Conservation (phyloP, 2,113 vertebrate species). For the Myodes glareolus region DNA sequence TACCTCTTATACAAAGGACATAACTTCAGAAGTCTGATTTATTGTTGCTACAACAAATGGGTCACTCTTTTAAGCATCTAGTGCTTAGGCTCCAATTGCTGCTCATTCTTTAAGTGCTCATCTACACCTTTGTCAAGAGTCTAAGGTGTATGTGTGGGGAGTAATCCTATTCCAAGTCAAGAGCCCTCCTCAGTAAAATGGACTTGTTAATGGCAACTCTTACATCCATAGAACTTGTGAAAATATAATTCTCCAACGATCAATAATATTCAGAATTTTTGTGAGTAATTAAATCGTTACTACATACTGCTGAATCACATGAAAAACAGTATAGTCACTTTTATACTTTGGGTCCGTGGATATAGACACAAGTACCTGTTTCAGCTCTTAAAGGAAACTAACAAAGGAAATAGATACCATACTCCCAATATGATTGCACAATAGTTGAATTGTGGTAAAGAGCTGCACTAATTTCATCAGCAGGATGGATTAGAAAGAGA, state of each 20-base stretch:
- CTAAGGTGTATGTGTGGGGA: neutral
- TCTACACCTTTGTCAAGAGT: neutral
- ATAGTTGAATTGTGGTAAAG: neutral
- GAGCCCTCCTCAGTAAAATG: neutral
- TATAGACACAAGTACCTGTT: neutral
- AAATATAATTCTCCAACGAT: neutral
- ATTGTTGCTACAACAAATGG: neutral
- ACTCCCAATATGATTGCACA: neutral
- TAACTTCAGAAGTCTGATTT: neutral
- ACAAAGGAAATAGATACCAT: neutral
- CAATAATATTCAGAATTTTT: neutral
- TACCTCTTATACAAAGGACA: neutral
- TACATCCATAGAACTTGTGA: neutral
- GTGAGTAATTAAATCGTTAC: neutral
- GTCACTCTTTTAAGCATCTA: fast-evolving
- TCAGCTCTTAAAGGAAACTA: neutral
- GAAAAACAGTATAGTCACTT: neutral
- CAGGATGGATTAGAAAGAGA: neutral
- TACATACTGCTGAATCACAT: neutral
- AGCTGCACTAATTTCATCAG: neutral
- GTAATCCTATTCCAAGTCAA: neutral
- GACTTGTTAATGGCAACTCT: neutral
- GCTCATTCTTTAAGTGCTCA: neutral
- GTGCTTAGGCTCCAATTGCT: neutral
- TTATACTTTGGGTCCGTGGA: neutral